Percentiles rank a stretch among this genome's conserved stretches.
phyloP scores from a whole-genome alignment of 2,888 invertebrate genomes.

The Cataglyphis albicans region DNA sequence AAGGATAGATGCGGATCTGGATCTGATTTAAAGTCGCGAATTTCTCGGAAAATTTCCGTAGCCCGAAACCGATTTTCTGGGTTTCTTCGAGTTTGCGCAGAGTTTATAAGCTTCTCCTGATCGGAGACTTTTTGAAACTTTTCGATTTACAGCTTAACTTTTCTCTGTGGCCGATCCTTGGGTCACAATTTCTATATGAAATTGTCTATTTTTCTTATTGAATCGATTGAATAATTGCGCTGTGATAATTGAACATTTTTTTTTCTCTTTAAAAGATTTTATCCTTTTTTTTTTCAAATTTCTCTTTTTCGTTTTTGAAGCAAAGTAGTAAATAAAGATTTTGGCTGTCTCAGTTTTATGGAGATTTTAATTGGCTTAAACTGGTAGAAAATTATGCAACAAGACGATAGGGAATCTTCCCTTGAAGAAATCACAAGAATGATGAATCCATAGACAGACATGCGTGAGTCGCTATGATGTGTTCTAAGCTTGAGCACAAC shows the following conservation, averaged over 20 bases:
- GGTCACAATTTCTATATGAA: background rate
- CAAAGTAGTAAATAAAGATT: background rate
- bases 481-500: constrained; percentile 16
- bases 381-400: background rate
- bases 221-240: constrained; percentile 14
- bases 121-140: constrained; percentile 1
- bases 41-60: background rate
- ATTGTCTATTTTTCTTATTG: constrained; percentile 18
- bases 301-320: background rate
- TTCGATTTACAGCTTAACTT: constrained; percentile 20
- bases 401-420: background rate
- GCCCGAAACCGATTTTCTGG: background rate
- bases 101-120: background rate
- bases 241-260: background rate
- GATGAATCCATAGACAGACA: background rate
- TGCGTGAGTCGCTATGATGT: constrained; percentile 10
- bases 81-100: background rate
- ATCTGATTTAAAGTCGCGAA: background rate
- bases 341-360: background rate
- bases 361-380: background rate
- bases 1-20: background rate
- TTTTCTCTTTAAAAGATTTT: background rate
- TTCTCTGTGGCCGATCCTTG: background rate
- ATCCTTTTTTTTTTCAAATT: background rate
- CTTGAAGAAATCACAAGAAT: background rate